Conservation (phyloP, 2,797 vertebrate species). For the Schizothorax lantsangensis region DNA sequence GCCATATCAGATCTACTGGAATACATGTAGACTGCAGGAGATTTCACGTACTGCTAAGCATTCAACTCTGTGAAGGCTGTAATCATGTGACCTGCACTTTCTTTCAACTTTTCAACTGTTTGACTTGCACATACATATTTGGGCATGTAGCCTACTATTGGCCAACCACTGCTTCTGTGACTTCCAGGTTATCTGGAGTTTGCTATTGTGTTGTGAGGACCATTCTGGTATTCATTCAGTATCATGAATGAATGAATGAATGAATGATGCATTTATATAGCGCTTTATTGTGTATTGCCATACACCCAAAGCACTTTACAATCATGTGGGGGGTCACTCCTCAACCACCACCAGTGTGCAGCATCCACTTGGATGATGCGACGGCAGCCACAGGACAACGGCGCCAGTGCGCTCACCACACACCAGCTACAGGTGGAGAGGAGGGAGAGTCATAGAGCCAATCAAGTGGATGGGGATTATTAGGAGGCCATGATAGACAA, state of each 20-base stretch:
- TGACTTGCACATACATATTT: background rate
- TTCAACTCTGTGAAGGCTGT: background rate
- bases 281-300: too few relatives aligned
- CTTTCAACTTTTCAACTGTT: background rate
- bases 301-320: too few relatives aligned
- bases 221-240: background rate
- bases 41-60: conserved; percentile 14
- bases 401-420: too few relatives aligned
- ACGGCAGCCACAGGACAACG: too few relatives aligned
- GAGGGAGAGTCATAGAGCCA: too few relatives aligned
- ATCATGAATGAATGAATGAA: background rate
- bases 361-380: too few relatives aligned
- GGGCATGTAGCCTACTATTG: background rate
- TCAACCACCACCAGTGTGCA: too few relatives aligned
- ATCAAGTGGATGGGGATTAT: too few relatives aligned
- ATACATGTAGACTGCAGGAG: background rate
- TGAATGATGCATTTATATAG: too few relatives aligned
- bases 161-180: background rate
- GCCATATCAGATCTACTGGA: background rate
- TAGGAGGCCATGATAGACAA: too few relatives aligned
- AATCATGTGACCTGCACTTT: conserved; percentile 26
- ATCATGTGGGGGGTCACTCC: too few relatives aligned
- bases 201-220: background rate
- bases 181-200: background rate
- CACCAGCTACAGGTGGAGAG: too few relatives aligned